These are phyloP conservation scores for Cyanoramphus novaezelandiae DNA, from an alignment of 2,113 vertebrate species.

Conservation along the genomic window DNA sequence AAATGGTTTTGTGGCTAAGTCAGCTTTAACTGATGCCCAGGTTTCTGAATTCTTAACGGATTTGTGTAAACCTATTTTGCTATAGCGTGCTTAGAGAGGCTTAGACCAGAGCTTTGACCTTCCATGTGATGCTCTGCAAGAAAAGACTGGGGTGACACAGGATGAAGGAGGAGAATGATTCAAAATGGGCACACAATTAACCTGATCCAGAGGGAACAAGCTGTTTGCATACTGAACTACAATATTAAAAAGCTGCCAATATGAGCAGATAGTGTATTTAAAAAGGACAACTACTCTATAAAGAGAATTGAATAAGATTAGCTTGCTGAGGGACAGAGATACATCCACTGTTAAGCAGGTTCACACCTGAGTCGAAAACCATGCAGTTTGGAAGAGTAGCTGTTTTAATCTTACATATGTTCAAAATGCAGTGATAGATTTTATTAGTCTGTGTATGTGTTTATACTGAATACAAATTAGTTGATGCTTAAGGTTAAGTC, in stretches of 20 bases:
- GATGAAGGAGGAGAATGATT: neutral
- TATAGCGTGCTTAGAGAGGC: conserved; percentile 27
- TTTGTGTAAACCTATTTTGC: conserved; percentile 59
- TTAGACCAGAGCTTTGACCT: conserved; percentile 52
- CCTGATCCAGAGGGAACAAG: neutral
- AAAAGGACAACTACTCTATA: neutral
- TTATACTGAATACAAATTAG: neutral
- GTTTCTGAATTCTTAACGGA: conserved; percentile 55
- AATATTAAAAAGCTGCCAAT: neutral
- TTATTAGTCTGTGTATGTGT: neutral
- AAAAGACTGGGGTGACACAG: neutral
- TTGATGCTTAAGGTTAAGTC: neutral
- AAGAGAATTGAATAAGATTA: neutral
- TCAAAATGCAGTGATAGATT: neutral
- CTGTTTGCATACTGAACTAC: neutral
- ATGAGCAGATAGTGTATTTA: neutral
- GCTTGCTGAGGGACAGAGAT: neutral
- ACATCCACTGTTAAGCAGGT: neutral
- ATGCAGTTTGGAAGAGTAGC: neutral
- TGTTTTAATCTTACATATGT: neutral
- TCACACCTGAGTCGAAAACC: neutral
- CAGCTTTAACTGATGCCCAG: conserved; percentile 13
- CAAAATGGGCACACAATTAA: neutral
- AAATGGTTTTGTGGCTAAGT: conserved; percentile 29
- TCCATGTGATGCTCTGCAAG: neutral